phyloP scores from a whole-genome alignment of 2,888 invertebrate species.

The Acanthosoma haemorrhoidale region DNA sequence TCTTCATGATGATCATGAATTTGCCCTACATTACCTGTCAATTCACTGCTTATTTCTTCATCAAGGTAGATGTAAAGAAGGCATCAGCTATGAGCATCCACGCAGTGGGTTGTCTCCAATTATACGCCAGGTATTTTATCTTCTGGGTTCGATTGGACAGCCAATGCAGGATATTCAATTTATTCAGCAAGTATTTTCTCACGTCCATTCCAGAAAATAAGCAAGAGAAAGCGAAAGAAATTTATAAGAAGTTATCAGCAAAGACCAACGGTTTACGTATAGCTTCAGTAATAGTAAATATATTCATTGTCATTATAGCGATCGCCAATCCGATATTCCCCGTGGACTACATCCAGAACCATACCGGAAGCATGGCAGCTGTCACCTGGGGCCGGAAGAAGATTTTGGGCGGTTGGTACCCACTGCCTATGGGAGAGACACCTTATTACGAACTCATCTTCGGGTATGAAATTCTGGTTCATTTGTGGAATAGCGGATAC shows the following conservation, averaged over 20 bases:
- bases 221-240: not conserved
- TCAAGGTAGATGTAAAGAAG: not conserved
- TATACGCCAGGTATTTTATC: not conserved
- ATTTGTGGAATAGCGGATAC: not conserved
- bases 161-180: not conserved
- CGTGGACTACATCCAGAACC: not conserved
- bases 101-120: not conserved
- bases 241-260: not conserved
- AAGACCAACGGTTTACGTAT: not conserved
- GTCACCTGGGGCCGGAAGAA: not conserved
- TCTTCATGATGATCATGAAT: not conserved
- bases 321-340: not conserved
- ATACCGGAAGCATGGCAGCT: not conserved
- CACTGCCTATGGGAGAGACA: not conserved
- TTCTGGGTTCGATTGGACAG: not conserved
- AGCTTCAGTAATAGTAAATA: not conserved
- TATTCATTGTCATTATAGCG: not conserved
- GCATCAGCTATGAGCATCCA: not conserved
- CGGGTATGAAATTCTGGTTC: not conserved
- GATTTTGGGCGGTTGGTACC: slow-evolving; percentile 6
- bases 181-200: not conserved
- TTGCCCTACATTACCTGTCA: not conserved
- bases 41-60: not conserved
- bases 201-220: not conserved
- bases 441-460: not conserved